Base-by-base conservation (phyloP, 2,888 invertebrate species). In the Leptopterna dolabrata region DNA sequence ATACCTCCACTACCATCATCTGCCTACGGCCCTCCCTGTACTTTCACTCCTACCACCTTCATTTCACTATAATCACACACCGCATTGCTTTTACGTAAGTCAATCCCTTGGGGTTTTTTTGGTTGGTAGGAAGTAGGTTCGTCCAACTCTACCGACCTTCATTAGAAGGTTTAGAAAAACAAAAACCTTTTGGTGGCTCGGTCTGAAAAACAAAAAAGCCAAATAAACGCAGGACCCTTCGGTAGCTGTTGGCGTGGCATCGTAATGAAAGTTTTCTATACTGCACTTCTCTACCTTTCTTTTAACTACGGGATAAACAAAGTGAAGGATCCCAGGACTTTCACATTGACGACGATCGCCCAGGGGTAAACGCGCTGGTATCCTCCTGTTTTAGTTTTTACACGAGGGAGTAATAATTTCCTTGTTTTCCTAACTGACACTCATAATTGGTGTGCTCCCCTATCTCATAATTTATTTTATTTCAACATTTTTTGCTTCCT, bases 281-380 rank as follows among this genome's bases (percentile, higher is more conserved):
- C 24, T 24, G 24, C 24, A 63, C 63, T 24, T 9, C 11, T n/a
- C n/a, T 63, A 63, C 63, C 27, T 63, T 63, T 63, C 63, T 73
- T 73, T 41, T 30, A 73, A 73, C 73, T 36, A 73, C 41, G 73
- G 36, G 73, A 73, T 36, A 73, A 30, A 73, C 36, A 29, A 73
- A 16, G 41, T 73, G 36, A 73, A 73, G 73, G 73, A 73, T 73
- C 73, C 30, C 73, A 73, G 41, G 73, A 73, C 73, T 73, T 73
- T 73, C 73, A 73, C 73, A 73, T 73, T 73, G 36, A 36, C 4
- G 36, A 36, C 4, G 14, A 14, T 41, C 9, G 70, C 73, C 73
- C 73, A 41, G 73, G 36, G 73, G 36, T 73, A 73, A 73, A 73
- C 73, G 41, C 36, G 4, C 19, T n/a, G 19, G 55, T 55, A 36